Base-by-base conservation (phyloP, 2,888 invertebrate species). In the Eudiplozoon nipponicum region DNA sequence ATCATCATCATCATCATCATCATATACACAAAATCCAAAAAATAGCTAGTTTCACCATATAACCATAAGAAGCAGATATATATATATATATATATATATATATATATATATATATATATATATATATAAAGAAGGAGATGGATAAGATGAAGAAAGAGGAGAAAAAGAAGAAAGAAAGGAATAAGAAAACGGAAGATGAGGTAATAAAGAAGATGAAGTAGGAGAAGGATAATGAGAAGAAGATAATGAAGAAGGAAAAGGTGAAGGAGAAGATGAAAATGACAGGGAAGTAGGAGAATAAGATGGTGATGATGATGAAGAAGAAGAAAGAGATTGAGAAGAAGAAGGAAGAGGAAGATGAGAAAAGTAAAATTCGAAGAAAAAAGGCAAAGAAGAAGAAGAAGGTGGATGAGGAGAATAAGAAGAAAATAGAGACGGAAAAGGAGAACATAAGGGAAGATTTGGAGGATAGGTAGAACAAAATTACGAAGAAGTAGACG, bases 311-410 rank as follows among this genome's bases (percentile, higher is more conserved):
- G 17, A 17, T 9, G 28, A 28, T 9, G 26, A 13, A 36, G 26
- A 17, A 28, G 26, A 28, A 26, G 36, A 36, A 28, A 36, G 36
- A 28, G 36, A 36, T 19, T 9, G 28, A 23, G 13, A 23, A 36
- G 28, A 23, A 28, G 17, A 28, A 28, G 28, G 13, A 13, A 17
- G 17, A 26, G 28, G 13, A 28, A 26, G 28, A 28, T 9, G 28
- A 26, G 36, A 36, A 13, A 28, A 28, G 26, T 19, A 17, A 9
- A 23, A 26, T 9, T 11, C 9, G 13, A 28, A 17, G 36, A 36
- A 13, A 28, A 23, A 36, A 13, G 13, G 28, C 11, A 17, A 23
- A 17, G 36, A 17, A 23, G 28, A 11, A 26, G 17, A 28, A 13
- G 36, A 36, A 13, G 13, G 28, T 28, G n/a, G 28, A 13, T 7